Base-by-base conservation (phyloP, 2,888 invertebrate species). In the Perithous albicinctus region DNA sequence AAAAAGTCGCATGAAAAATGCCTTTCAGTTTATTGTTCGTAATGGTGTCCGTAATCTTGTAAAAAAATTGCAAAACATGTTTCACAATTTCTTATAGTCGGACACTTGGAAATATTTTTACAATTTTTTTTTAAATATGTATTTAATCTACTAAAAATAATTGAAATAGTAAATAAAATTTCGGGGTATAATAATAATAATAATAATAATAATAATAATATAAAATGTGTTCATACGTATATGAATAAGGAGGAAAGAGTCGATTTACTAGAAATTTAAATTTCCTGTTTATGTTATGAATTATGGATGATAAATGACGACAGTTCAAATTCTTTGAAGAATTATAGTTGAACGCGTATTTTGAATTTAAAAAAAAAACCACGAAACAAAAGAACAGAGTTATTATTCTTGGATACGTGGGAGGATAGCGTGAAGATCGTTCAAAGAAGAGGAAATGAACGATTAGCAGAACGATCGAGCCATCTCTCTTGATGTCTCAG, bases 391-490 rank as follows among this genome's bases (percentile, higher is more conserved):
- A 61, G 67, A 81, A 73, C 61, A 15, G 41, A 26, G 66, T 78
- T 72, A 61, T 61, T 66, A 75, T 75, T 78, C 78, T 70, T 51
- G 76, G 61, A 79, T 84, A 72, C 78, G 78, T 82, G 83, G 83
- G 80, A 82, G 77, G 78, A 80, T 75, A 82, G 84, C 83, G 78
- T 81, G 63, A 84, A 84, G 80, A 83, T 78, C 70, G 70, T 66
- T 76, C 80, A 76, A 83, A 75, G 70, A 81, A 70, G 59, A 85
- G 85, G 85, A 85, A 85, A 84, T 79, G 82, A 85, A 84, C 84
- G 83, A 85, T 85, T 85, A 85, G 78, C 74, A 83, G 82, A 84
- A 85, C 80, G 85, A 85, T 83, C 84, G 72, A 82, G 84, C 80
- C 51, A 72, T 83, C 80, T 78, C 69, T 75, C 74, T n/a, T n/a